Percentiles rank a stretch among this genome's conserved stretches.
phyloP scores from a whole-genome alignment of 1,140 invertebrate species.

The Trichonephila inaurata region DNA sequence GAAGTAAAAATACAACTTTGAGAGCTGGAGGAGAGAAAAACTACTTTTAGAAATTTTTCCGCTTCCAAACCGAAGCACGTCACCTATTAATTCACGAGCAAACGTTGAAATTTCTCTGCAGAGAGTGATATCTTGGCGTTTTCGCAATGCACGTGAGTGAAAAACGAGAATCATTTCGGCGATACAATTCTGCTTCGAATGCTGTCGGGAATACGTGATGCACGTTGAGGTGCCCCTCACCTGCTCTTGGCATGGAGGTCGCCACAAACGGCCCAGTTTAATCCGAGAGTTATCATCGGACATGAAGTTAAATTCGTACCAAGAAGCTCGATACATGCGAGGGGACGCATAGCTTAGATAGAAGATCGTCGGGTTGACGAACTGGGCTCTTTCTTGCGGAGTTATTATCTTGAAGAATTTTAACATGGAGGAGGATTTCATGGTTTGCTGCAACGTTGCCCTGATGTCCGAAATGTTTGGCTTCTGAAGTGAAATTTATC shows the following conservation, averaged over 20 bases:
- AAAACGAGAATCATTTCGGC: conserved; percentile 11
- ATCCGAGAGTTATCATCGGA: conserved; percentile 58
- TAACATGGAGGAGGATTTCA: no score
- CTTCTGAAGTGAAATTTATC: no score
- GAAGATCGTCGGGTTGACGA: background rate
- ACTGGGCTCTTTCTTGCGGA: no score
- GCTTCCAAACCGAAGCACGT: background rate
- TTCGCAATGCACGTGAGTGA: conserved; percentile 31
- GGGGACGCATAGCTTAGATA: background rate
- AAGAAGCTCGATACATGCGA: background rate
- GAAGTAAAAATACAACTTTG: no score
- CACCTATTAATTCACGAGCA: background rate
- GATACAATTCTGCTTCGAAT: conserved; percentile 22
- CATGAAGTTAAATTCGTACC: conserved; percentile 28
- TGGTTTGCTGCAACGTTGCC: no score
- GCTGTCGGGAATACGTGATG: conserved; percentile 48
- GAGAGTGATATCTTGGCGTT: background rate
- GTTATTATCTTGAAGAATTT: no score
- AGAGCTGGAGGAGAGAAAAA: background rate
- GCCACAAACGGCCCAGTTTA: background rate
- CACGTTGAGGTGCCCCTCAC: background rate
- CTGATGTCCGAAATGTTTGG: no score
- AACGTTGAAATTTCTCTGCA: background rate
- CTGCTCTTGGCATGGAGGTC: conserved; percentile 14
- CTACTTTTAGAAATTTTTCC: background rate